Conservation (phyloP, 2,113 vertebrate species). For the Pluvialis apricaria region DNA sequence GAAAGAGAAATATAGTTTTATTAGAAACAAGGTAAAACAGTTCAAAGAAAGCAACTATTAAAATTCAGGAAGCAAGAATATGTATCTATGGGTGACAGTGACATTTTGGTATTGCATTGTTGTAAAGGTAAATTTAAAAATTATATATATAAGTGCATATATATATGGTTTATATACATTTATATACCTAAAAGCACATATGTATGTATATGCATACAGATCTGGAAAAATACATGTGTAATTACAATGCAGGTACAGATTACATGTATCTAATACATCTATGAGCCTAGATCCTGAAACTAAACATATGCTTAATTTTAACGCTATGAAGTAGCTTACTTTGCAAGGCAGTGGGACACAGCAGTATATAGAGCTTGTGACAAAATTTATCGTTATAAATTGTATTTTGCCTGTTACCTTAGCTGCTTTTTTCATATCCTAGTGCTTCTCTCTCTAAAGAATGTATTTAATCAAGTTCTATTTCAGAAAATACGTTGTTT, state of each 20-base stretch:
- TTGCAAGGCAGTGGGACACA: neutral
- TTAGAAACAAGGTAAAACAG: conserved; percentile 74
- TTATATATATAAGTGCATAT: neutral
- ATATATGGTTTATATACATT: neutral
- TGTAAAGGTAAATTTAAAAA: conserved; percentile 10
- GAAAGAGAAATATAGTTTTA: conserved; percentile 78
- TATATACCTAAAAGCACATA: no score
- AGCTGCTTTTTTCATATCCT: neutral
- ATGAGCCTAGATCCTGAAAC: neutral
- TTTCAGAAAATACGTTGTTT: neutral
- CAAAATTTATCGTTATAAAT: neutral
- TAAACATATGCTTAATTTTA: neutral
- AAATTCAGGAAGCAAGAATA: conserved; percentile 46
- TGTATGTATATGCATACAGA: neutral
- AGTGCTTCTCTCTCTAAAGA: neutral
- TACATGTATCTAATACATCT: neutral
- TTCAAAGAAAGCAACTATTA: conserved; percentile 62
- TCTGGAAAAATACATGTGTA: neutral
- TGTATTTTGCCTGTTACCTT: neutral
- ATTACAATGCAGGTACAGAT: neutral
- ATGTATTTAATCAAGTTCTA: neutral
- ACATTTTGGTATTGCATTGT: neutral
- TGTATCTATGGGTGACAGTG: neutral
- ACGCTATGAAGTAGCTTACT: neutral
- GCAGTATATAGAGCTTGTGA: neutral